Evolutionary conservation across 1,140 invertebrate species (phyloP).

Genomic region (Akabosia matsudoensis): DNA sequence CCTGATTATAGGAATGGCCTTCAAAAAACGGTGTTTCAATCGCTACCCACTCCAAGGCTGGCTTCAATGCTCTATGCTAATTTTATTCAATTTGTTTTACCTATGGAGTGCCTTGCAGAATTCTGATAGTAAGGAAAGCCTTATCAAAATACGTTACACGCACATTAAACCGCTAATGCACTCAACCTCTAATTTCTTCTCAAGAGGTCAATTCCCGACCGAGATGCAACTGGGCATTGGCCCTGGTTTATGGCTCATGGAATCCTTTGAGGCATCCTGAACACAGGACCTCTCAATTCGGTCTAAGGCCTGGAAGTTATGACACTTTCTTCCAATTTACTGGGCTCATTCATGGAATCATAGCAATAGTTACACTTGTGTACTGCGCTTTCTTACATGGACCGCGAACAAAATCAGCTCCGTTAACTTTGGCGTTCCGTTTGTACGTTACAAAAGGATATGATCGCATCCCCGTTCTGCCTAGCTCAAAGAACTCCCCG

Average conservation of each 20-base stretch:
- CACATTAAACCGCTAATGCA: neutral
- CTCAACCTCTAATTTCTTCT: neutral
- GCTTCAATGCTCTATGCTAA: neutral
- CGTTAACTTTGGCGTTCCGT: neutral
- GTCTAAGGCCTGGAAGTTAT: neutral
- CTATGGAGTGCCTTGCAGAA: neutral
- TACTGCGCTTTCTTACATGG: slow-evolving; percentile 30
- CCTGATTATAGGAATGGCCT: neutral
- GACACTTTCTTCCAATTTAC: slow-evolving; percentile 24
- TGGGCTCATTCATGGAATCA: slow-evolving; percentile 18
- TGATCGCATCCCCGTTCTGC: neutral
- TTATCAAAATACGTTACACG: neutral
- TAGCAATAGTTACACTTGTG: slow-evolving; percentile 17
- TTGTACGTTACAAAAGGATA: neutral
- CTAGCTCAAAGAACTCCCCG: neutral
- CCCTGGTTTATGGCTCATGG: too few species aligned
- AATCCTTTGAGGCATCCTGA: too few species aligned
- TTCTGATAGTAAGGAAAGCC: neutral
- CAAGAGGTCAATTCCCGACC: slow-evolving; percentile 19
- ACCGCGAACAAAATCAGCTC: slow-evolving; percentile 28
- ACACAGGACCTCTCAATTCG: neutral
- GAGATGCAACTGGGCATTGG: neutral
- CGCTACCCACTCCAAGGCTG: neutral
- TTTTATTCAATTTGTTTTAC: neutral
- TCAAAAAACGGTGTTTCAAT: neutral